Evolutionary conservation across 2,888 invertebrate genomes (phyloP).

Genomic region (Acanthopleura granulata): DNA sequence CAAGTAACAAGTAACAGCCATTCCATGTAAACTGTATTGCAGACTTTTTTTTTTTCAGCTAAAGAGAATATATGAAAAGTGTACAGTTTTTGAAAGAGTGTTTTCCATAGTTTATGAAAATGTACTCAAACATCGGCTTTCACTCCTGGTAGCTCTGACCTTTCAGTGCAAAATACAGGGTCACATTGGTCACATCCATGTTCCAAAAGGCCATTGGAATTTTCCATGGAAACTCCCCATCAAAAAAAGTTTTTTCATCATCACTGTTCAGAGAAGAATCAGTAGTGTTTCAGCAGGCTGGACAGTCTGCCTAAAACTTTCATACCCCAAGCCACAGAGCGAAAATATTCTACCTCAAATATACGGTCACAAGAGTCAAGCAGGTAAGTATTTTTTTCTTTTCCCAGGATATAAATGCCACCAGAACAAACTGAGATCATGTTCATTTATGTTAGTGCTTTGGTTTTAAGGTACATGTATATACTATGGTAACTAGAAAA

Average conservation of each 20-base stretch:
- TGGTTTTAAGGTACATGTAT: not conserved
- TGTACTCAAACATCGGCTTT: not conserved
- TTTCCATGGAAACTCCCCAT: too few species aligned
- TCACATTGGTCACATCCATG: not conserved
- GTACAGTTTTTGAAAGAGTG: too few species aligned
- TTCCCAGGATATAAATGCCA: not conserved
- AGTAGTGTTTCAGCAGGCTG: not conserved
- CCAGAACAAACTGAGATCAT: not conserved
- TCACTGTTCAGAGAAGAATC: not conserved
- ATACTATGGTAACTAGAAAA: too few species aligned
- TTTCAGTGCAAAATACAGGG: not conserved
- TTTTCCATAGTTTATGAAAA: not conserved
- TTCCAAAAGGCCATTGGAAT: too few species aligned
- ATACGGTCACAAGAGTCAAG: constrained; percentile 5
- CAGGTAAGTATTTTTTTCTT: not conserved
- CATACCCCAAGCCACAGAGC: not conserved
- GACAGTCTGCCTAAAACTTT: not conserved
- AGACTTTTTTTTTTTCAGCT: too few species aligned
- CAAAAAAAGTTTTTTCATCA: too few species aligned
- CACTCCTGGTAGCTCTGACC: not conserved
- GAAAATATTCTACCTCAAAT: not conserved
- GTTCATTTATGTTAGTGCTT: not conserved
- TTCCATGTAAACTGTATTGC: too few species aligned
- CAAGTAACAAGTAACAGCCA: too few species aligned
- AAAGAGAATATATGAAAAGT: too few species aligned